Evolutionary conservation across 1,140 invertebrate genomes (phyloP).

Genomic region (Ostrea denselamellosa): DNA sequence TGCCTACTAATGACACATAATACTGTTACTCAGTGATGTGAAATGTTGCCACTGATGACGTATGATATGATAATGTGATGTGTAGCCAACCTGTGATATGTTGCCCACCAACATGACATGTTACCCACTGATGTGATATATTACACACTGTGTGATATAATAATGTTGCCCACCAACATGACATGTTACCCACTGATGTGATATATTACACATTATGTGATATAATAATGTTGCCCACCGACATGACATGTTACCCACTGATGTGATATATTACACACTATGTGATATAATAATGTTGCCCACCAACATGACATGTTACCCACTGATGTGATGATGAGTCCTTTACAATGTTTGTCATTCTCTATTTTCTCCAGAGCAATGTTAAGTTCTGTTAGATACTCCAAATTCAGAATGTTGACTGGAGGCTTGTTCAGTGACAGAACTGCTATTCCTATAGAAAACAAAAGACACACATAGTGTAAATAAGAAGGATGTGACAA

Average conservation of each 20-base stretch:
- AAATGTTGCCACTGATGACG: no score
- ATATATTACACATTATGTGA: constrained; percentile 75
- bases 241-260: constrained; percentile 83
- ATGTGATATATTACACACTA: constrained; percentile 86
- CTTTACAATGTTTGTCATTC: constrained; percentile 84
- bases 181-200: constrained; percentile 86
- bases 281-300: constrained; percentile 82
- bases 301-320: constrained; percentile 64
- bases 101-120: not conserved
- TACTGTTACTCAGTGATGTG: no score
- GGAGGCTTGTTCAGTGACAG: constrained; percentile 87
- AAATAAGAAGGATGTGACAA: no score
- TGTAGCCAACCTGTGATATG: no score
- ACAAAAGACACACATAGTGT: no score
- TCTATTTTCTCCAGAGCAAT: constrained; percentile 84
- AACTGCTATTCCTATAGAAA: constrained; percentile 81
- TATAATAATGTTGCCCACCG: no score
- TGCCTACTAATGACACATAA: no score
- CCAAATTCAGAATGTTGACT: constrained; percentile 90
- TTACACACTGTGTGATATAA: no score
- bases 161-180: no score
- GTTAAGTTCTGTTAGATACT: constrained; percentile 84
- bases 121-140: constrained; percentile 88
- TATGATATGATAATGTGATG: no score
- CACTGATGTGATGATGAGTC: constrained; percentile 90